Conservation (phyloP, 2,113 vertebrate species). For the Catharus bicknelli region DNA sequence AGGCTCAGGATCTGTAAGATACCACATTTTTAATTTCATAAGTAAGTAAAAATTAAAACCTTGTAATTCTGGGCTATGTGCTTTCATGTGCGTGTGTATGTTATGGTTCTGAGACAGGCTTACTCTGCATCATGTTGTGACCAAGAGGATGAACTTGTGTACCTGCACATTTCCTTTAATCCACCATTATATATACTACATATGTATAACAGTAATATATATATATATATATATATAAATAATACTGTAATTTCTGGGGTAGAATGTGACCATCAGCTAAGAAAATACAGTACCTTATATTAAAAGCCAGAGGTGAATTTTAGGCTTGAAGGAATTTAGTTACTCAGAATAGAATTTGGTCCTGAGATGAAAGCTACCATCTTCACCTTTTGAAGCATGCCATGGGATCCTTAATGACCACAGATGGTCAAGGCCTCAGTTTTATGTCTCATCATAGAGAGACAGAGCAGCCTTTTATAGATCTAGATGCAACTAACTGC, state of each 20-base stretch:
- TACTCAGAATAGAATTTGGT: background rate
- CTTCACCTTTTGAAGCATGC: constrained; percentile 26
- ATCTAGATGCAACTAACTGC: constrained; percentile 60
- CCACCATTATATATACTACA: background rate
- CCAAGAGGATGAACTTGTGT: background rate
- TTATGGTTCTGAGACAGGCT: background rate
- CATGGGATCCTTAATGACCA: constrained; percentile 71
- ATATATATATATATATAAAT: no score
- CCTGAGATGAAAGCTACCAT: background rate
- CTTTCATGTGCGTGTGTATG: background rate
- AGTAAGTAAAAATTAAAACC: background rate
- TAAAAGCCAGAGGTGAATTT: constrained; percentile 8
- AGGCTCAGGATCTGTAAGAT: background rate
- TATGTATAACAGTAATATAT: no score
- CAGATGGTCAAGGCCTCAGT: constrained; percentile 39
- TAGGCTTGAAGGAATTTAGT: constrained; percentile 10
- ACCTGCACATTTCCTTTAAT: background rate
- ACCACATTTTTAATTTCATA: background rate
- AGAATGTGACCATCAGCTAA: background rate
- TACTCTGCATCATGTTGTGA: background rate
- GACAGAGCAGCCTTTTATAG: constrained; percentile 62
- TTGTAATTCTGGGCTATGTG: background rate
- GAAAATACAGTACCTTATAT: background rate
- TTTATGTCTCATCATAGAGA: constrained; percentile 66
- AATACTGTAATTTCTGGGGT: background rate